phyloP scores from a whole-genome alignment of 2,888 invertebrate genomes.

The Synanthedon myopaeformis region DNA sequence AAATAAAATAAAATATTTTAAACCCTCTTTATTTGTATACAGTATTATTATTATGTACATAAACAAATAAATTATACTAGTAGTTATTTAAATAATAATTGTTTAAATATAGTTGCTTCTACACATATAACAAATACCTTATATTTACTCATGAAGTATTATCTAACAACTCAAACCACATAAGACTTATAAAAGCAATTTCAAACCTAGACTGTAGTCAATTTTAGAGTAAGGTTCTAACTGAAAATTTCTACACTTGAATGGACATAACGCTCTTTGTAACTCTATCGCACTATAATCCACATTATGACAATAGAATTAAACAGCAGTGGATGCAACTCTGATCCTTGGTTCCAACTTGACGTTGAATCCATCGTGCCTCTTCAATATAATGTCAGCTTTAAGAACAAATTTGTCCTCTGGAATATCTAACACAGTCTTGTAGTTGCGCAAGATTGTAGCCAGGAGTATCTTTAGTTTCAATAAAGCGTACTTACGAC shows the following conservation, averaged over 20 bases:
- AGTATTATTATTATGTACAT: background rate
- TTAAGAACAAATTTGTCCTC: constrained; percentile 77
- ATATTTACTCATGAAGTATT: too few relatives aligned
- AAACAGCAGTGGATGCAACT: constrained; percentile 18
- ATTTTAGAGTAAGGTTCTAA: too few relatives aligned
- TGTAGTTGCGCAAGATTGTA: constrained; percentile 78
- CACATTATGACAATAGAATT: background rate
- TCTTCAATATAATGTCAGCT: constrained; percentile 80
- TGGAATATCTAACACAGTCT: constrained; percentile 71
- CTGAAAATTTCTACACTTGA: too few relatives aligned
- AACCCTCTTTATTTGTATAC: constrained; percentile 1
- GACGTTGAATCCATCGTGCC: constrained; percentile 79
- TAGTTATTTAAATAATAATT: too few relatives aligned
- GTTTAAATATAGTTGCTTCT: too few relatives aligned
- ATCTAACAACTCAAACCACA: too few relatives aligned
- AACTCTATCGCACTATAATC: too few relatives aligned
- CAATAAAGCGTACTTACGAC: constrained; percentile 84
- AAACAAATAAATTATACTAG: background rate
- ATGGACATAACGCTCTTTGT: too few relatives aligned
- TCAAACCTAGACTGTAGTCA: too few relatives aligned
- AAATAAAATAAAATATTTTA: too few relatives aligned
- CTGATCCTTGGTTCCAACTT: constrained; percentile 73
- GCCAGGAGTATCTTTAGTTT: constrained; percentile 81
- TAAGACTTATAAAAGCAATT: too few relatives aligned
- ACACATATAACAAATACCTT: too few relatives aligned